These are phyloP conservation scores for Amblyraja radiata DNA, from an alignment of 2,797 vertebrate genomes.

Conservation along the genomic window DNA sequence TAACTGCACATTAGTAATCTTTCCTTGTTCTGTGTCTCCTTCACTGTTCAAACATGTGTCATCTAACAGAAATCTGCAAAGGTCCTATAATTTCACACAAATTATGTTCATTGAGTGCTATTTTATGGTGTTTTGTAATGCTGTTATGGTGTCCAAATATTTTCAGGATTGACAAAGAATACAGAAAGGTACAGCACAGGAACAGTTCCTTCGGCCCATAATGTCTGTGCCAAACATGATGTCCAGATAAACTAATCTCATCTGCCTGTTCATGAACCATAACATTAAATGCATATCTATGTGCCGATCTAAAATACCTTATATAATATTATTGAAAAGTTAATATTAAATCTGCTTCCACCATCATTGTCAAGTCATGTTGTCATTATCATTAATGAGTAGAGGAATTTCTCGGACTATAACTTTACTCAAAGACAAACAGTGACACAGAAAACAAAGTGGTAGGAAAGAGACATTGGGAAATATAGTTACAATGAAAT, in stretches of 20 bases:
- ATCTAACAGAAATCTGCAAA: background rate
- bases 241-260: no score
- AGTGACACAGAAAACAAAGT: background rate
- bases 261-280: no score
- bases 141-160: background rate
- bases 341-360: background rate
- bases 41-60: background rate
- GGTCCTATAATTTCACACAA: background rate
- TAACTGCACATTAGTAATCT: background rate
- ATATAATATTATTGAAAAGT: background rate
- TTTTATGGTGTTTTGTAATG: background rate
- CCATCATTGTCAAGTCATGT: background rate
- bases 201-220: no score
- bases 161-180: background rate
- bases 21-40: background rate
- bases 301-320: background rate
- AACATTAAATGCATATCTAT: no score
- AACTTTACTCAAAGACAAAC: constrained; percentile 5
- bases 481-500: background rate
- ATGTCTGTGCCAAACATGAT: no score
- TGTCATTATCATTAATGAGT: background rate
- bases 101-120: background rate
- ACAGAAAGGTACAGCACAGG: no score
- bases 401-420: background rate
- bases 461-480: background rate